Evolutionary conservation across 1,140 invertebrate genomes (phyloP), one percentile per base, ranked within the genome.

Genomic region (Fopius arisanus): DNA sequence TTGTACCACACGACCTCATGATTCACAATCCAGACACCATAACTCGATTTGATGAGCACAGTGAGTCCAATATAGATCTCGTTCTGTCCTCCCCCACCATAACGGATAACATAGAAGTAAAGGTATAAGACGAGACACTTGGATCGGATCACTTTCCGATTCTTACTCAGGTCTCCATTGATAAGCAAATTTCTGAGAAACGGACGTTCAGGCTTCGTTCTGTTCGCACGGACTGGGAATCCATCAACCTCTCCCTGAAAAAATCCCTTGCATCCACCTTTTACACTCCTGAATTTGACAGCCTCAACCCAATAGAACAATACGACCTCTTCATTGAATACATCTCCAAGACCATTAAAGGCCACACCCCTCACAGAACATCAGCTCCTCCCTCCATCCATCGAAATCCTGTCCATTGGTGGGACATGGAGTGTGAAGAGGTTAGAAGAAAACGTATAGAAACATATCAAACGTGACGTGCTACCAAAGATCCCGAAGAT

Each of bases 351-450:
- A 31, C 43, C 28, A 68, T 43, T 10, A 33, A 31, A 21, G 7
- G 21, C 37, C 54, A 62, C 31, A 68, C 51, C 16, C 26, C 23
- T 29, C 54, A n/a, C 6, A 41, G 16, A 19, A 37, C 19, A 31
- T 3, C 7, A 28, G 19, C 40, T n/a, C 10, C 26, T 12, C 31
- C 1, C 0, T 2, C 3, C 9, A 21, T 12, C 0, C 66, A 51
- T 19, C 43, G 31, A 37, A 75, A 75, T 48, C 73, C 73, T n/a
- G 63, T 67, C 3, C 62, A 68, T 3, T 75, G 63, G 73, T 75
- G 73, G 73, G 73, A 75, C 23, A 0, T 1, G 2, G 48, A 75
- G 1, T 74, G 73, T 37, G 62, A 70, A 14, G 26, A 16, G 1
- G 62, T 48, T 0, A 70, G 41, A 40, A 48, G 43, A 51, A 19